A percentile compares a stretch with the other conserved stretches of the same genome.
Conservation (phyloP, 2,797 vertebrate species). For the Sebastolobus alascanus region DNA sequence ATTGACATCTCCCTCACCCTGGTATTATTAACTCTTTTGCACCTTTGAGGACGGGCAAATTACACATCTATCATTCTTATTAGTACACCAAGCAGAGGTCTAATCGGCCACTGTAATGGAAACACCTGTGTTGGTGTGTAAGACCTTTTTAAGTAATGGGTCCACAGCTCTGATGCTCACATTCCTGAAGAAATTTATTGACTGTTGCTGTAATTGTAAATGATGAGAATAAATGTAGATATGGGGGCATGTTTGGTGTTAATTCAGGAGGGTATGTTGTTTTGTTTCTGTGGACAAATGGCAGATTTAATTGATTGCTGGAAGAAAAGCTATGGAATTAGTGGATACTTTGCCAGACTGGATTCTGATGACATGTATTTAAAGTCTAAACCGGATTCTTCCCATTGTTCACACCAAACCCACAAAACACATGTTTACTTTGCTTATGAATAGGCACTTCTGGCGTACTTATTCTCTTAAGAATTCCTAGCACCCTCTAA, state of each 20-base stretch:
- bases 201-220: background rate
- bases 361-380: conserved; percentile 49
- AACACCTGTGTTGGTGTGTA: too few species aligned
- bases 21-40: too few species aligned
- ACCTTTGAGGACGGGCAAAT: too few species aligned
- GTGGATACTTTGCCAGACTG: background rate
- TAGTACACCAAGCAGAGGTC: too few species aligned
- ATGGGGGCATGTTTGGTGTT: background rate
- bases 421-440: conserved; percentile 70
- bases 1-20: too few species aligned
- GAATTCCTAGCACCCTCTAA: conserved; percentile 50
- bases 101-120: too few species aligned
- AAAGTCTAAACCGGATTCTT: conserved; percentile 44
- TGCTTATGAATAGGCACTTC: conserved; percentile 31
- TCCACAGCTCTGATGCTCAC: too few species aligned
- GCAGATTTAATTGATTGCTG: background rate
- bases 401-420: conserved; percentile 65
- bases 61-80: too few species aligned
- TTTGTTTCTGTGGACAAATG: background rate
- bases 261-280: background rate
- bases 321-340: background rate
- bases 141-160: too few species aligned
- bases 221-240: background rate
- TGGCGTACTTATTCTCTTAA: conserved; percentile 26
- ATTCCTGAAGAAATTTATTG: background rate